Evolutionary conservation across 2,797 vertebrate genomes (phyloP).

Genomic region (Carcharodon carcharias): DNA sequence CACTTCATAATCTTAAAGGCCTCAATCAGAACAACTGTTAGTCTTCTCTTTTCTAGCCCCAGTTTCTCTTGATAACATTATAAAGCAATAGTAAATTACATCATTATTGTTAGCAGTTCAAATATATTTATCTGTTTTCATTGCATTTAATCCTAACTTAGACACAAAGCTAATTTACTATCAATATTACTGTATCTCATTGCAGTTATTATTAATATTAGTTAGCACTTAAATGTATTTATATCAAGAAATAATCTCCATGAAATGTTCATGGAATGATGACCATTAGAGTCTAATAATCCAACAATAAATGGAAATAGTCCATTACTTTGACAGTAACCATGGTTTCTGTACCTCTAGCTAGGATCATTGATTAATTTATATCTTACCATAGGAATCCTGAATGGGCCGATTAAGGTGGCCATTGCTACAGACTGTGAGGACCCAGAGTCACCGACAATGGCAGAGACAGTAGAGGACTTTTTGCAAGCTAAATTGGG

Average conservation of each 20-base stretch:
- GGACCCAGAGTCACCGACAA: background rate
- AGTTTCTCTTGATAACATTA: background rate
- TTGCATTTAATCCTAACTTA: background rate
- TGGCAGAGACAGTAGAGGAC: background rate
- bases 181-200: background rate
- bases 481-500: background rate
- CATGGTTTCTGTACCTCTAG: background rate
- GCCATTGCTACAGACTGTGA: background rate
- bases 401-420: background rate
- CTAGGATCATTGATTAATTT: background rate
- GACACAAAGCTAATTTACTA: background rate
- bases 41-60: background rate
- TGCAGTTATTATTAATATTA: background rate
- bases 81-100: background rate
- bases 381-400: background rate
- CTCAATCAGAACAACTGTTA: background rate
- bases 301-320: background rate
- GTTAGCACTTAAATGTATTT: no score
- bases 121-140: background rate
- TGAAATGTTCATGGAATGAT: no score
- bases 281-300: no score
- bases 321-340: background rate
- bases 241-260: no score
- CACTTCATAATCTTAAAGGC: no score
- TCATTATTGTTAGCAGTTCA: background rate